Conservation (phyloP, 2,797 vertebrate genomes). For the Catostomus latipinnis region DNA sequence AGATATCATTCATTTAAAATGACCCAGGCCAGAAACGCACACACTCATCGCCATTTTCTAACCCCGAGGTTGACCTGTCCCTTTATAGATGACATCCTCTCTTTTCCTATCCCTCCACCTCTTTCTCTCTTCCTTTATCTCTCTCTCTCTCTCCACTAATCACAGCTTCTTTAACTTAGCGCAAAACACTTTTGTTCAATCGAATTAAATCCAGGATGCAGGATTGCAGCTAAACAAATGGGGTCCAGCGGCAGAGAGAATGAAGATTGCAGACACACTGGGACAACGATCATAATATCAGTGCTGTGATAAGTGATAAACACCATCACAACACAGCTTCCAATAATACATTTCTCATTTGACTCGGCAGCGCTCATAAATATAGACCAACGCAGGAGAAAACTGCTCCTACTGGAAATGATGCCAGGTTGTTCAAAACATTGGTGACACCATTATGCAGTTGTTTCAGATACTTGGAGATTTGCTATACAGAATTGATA, state of each 20-base stretch:
- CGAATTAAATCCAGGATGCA: constrained; percentile 27
- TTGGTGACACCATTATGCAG: constrained; percentile 23
- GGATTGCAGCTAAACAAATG: constrained; percentile 33
- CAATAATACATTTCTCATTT: constrained; percentile 35
- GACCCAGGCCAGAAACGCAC: not conserved
- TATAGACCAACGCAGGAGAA: constrained; percentile 19
- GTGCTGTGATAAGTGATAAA: constrained; percentile 21
- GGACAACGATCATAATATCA: constrained; percentile 1
- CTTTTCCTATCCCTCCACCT: not conserved
- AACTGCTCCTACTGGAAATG: not conserved
- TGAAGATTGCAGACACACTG: not conserved
- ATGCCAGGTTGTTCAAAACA: not conserved
- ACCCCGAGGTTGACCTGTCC: not conserved
- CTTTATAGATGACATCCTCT: constrained; percentile 4
- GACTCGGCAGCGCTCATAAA: constrained; percentile 20
- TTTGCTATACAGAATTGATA: too few relatives aligned
- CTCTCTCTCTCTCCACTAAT: constrained; percentile 3
- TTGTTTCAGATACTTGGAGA: too few relatives aligned
- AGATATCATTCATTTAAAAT: constrained; percentile 30
- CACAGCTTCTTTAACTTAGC: constrained; percentile 1
- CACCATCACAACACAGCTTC: constrained; percentile 21
- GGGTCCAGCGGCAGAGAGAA: constrained; percentile 6
- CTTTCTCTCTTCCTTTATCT: too few relatives aligned
- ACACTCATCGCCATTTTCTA: not conserved
- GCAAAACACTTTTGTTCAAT: not conserved